phyloP scores from a whole-genome alignment of 2,797 vertebrate genomes.

The Gymnothorax reevesii region DNA sequence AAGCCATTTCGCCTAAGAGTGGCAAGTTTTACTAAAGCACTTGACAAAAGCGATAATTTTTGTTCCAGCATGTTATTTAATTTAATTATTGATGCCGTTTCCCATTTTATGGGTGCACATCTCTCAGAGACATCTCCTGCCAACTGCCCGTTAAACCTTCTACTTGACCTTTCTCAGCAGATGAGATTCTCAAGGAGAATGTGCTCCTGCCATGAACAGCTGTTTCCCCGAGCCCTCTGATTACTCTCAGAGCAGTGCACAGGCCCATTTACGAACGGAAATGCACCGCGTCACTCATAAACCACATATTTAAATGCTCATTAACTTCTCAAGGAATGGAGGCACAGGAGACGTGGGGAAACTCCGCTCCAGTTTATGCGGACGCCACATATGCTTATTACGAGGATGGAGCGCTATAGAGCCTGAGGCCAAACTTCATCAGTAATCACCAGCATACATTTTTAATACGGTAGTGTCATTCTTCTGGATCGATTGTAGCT shows the following conservation, averaged over 20 bases:
- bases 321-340: not conserved
- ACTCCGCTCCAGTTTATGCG: constrained; percentile 8
- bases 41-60: constrained; percentile 48
- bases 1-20: constrained; percentile 26
- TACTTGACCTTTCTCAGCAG: constrained; percentile 49
- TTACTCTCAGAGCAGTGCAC: not conserved
- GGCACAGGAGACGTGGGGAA: constrained; percentile 21
- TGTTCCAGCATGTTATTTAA: constrained; percentile 41
- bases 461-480: constrained; percentile 48
- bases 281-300: not conserved
- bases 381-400: not conserved
- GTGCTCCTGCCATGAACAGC: not conserved
- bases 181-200: constrained; percentile 6
- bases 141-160: constrained; percentile 50
- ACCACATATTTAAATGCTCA: not conserved
- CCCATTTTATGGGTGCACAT: constrained; percentile 48
- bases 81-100: constrained; percentile 54
- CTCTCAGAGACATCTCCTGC: constrained; percentile 42
- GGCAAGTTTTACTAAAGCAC: constrained; percentile 30
- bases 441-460: constrained; percentile 43
- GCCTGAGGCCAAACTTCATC: constrained; percentile 15
- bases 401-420: not conserved
- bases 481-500: constrained; percentile 44
- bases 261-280: not conserved
- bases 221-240: not conserved